Evolutionary conservation across 2,797 vertebrate genomes (phyloP), one percentile per base, ranked within the genome.

Genomic region (Sebastes oblongus): DNA sequence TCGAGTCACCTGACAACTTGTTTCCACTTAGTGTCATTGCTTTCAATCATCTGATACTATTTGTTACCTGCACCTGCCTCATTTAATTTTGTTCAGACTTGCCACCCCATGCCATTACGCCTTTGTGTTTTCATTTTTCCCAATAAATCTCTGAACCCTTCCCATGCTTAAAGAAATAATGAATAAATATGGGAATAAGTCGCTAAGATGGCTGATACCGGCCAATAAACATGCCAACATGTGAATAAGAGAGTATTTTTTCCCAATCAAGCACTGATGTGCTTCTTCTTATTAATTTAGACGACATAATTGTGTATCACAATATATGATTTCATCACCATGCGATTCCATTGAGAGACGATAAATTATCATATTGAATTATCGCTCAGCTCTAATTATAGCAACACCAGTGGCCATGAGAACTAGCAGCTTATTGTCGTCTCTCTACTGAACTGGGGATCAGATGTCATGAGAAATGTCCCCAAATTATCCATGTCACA

Each of bases 381-480:
- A 46, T 46, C 39, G 39, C 14, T 46, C 14, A 46, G 39, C 39
- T 46, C 14, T 46, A 46, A 46, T 46, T 46, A 46, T 22, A 56
- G 22, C 32, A 60, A 55, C 50, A 42, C 3, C 12, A 9, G 34
- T 20, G 14, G 50, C 6, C 9, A 4, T 39, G 10, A 62, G 16
- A 29, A 68, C 25, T 6, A n/a, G 29, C 3, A 54, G 25, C 20
- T 25, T 46, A 4, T 56, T 36, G 29, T 39, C 32, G 16, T 24
- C 20, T 46, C 34, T 30, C 66, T 20, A 3, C 66, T 66, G 25
- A 29, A 20, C 30, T 72, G 5, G 50, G 34, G 12, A 22, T 72
- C 66, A 58, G 24, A 77, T 54, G 27, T 80, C 20, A 29, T 58
- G n/a, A 81, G 36, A 22, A 46, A 46, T 70, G 59, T 52, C 36